phyloP scores from a whole-genome alignment of 2,888 invertebrate species.

The Diarsia brunnea region DNA sequence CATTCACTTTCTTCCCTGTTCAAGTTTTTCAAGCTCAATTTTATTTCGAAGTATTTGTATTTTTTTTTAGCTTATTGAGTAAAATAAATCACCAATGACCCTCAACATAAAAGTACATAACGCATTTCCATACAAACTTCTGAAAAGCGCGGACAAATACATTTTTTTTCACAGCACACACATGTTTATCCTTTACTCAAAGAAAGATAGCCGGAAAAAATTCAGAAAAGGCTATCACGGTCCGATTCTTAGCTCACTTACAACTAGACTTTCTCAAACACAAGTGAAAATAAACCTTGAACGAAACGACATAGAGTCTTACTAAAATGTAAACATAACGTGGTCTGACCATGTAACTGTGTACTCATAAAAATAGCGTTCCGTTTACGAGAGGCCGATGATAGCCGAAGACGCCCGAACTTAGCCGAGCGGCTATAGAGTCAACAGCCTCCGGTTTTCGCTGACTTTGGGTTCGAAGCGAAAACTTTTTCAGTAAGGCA shows the following conservation, averaged over 20 bases:
- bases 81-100: slow-evolving; percentile 23
- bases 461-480: slow-evolving; percentile 67
- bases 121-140: slow-evolving; percentile 43
- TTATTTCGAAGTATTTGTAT: not conserved
- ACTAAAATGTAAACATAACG: slow-evolving; percentile 68
- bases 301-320: slow-evolving; percentile 37
- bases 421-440: slow-evolving; percentile 73
- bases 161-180: slow-evolving; percentile 69
- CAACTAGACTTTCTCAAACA: slow-evolving; percentile 10
- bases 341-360: slow-evolving; percentile 72
- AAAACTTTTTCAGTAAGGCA: slow-evolving; percentile 71
- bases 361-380: slow-evolving; percentile 83
- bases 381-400: slow-evolving; percentile 80
- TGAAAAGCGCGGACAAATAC: slow-evolving; percentile 47
- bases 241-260: slow-evolving; percentile 74
- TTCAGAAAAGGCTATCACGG: slow-evolving; percentile 82
- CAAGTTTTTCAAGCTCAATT: not conserved
- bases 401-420: slow-evolving; percentile 81
- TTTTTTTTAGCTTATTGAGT: not conserved
- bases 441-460: slow-evolving; percentile 69
- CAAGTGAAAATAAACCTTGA: slow-evolving; percentile 71
- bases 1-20: not conserved
- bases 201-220: slow-evolving; percentile 85
- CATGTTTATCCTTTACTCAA: slow-evolving; percentile 81
- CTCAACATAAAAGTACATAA: slow-evolving; percentile 13